Base-by-base conservation (phyloP, 2,888 invertebrate species). In the Tineola bisselliella region DNA sequence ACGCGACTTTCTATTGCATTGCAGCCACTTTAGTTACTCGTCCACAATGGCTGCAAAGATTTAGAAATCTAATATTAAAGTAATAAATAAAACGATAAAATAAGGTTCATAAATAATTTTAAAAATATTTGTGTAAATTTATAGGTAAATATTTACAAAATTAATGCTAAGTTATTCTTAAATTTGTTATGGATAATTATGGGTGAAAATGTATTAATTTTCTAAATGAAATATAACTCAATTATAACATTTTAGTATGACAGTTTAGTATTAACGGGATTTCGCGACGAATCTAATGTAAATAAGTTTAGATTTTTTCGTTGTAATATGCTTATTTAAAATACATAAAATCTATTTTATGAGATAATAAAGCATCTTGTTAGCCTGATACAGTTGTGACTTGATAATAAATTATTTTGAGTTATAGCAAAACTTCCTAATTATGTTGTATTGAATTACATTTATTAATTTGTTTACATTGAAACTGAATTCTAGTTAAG, bases 161-260 rank as follows among this genome's bases (percentile, higher is more conserved):
- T 25, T 25, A 25, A 38, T 38, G 38, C 38, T 38, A 38, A 38
- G 38, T 38, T 38, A 38, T 38, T 38, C 38, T 38, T 10, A 38
- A n/a, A 38, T 38, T 38, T 10, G 38, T 38, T n/a, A 38, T 10
- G 10, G 6, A 38, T 38, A 38, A 38, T 38, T 38, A 38, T 38
- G n/a, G 38, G n/a, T 8, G 31, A 38, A 38, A 38, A 38, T n/a
- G 10, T 12, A 38, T 38, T 38, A 48, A 17, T 18, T 48, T 48
- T 15, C n/a, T 48, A 48, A 48, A 48, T 48, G 18, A 48, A 48
- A n/a, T 48, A 48, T 48, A 48, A 48, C 48, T 48, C 13, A 48
- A 48, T 48, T 48, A 48, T n/a, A 25, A 38, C 38, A 10, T 38
- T 38, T 38, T 38, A 38, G 25, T 25, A 25, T 25, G 25, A 25